Percentiles rank a stretch among this genome's conserved stretches.
phyloP scores from a whole-genome alignment of 2,888 invertebrate species.

The Harpalus rubripes region DNA sequence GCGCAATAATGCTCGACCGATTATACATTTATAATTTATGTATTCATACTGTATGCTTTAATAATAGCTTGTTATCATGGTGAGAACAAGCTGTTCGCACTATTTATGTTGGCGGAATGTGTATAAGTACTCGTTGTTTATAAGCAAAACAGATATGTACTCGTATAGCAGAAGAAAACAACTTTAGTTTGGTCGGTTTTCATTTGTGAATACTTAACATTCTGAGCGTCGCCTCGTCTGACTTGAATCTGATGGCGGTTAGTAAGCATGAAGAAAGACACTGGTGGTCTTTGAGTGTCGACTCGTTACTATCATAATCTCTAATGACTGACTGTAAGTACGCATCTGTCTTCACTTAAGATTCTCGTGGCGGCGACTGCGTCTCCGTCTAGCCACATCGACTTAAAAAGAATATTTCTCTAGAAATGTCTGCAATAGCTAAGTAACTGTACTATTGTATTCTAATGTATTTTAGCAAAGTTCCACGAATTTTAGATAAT shows the following conservation, averaged over 20 bases:
- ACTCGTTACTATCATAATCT: constrained; percentile 61
- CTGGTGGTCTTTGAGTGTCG: constrained; percentile 61
- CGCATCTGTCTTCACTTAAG: constrained; percentile 54
- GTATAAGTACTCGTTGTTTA: neutral
- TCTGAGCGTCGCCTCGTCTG: constrained; percentile 49
- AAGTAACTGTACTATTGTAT: neutral
- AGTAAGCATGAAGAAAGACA: constrained; percentile 30
- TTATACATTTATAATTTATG: too few species aligned
- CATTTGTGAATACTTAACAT: constrained; percentile 28
- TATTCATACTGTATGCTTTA: too few species aligned
- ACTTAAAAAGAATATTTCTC: neutral
- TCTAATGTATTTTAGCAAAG: too few species aligned
- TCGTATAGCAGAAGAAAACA: neutral
- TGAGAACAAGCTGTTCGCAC: neutral
- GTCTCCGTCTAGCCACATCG: constrained; percentile 1
- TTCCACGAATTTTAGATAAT: too few species aligned
- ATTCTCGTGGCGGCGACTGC: constrained; percentile 30
- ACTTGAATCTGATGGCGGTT: constrained; percentile 45
- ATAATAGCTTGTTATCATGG: neutral
- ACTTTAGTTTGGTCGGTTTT: constrained; percentile 1
- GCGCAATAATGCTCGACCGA: too few species aligned
- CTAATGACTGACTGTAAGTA: constrained; percentile 55
- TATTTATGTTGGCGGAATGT: neutral
- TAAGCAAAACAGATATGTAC: constrained; percentile 1
- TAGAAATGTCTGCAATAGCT: neutral